Conservation (phyloP, 2,797 vertebrate genomes). For the Knipowitschia caucasica region DNA sequence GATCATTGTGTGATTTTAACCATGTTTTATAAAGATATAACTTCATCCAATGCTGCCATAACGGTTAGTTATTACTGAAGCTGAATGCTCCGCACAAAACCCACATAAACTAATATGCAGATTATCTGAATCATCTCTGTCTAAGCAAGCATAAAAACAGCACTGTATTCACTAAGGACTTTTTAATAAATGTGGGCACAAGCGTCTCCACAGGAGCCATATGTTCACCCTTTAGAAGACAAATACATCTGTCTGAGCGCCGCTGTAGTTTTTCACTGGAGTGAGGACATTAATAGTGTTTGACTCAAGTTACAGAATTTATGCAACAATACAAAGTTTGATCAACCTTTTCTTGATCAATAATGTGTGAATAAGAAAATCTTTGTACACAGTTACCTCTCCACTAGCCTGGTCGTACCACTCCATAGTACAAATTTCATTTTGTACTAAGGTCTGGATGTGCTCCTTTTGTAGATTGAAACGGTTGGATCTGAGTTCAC, state of each 20-base stretch:
- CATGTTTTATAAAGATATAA: background rate
- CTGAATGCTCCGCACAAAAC: background rate
- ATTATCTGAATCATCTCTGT: background rate
- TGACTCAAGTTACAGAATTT: background rate
- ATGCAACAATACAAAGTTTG: background rate
- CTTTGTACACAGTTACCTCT: too few species aligned
- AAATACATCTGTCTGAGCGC: conserved; percentile 14
- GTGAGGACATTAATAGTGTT: conserved; percentile 1
- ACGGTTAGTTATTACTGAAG: too few species aligned
- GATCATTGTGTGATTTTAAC: background rate
- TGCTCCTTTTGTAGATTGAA: too few species aligned
- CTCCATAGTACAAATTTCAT: too few species aligned
- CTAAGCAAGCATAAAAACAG: conserved; percentile 10
- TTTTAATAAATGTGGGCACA: conserved; percentile 3
- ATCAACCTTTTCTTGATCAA: too few species aligned
- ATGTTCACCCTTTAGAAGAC: conserved; percentile 8
- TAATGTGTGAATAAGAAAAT: too few species aligned
- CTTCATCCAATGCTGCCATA: background rate
- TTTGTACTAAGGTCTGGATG: too few species aligned
- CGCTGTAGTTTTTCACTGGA: conserved; percentile 12
- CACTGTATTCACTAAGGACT: background rate
- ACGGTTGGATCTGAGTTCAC: too few species aligned
- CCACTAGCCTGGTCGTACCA: too few species aligned
- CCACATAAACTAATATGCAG: conserved; percentile 2
- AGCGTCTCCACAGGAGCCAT: conserved; percentile 3